Conservation (phyloP, 2,113 vertebrate species). For the Zosterops borbonicus region DNA sequence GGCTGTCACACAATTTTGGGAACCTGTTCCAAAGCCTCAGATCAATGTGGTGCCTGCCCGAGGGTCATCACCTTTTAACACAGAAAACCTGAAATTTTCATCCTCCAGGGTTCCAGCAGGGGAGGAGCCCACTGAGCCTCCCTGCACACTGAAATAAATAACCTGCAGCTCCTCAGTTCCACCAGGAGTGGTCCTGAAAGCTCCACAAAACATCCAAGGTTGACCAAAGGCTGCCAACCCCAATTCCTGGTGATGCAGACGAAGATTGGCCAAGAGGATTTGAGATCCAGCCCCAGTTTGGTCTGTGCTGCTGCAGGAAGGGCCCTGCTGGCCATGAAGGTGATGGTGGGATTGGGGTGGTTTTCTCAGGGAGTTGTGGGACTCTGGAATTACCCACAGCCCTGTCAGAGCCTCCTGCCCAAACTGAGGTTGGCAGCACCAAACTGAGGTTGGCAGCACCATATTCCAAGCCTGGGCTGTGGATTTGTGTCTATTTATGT, state of each 20-base stretch:
- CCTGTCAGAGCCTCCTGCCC: background rate
- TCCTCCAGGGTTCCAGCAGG: too few species aligned
- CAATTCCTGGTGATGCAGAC: background rate
- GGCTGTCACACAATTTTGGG: too few species aligned
- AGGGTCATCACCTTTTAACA: too few species aligned
- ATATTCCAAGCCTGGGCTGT: background rate
- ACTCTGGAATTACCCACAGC: background rate
- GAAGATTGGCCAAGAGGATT: background rate
- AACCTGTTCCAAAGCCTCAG: too few species aligned
- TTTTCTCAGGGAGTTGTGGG: fast-evolving
- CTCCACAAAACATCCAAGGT: background rate
- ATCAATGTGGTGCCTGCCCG: too few species aligned
- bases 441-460: background rate
- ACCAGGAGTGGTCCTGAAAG: fast-evolving
- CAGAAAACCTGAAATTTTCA: too few species aligned
- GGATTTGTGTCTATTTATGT: fast-evolving
- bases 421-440: background rate
- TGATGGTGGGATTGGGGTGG: background rate
- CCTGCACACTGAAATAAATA: background rate
- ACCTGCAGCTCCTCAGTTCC: background rate
- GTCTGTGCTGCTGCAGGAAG: background rate
- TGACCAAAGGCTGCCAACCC: background rate
- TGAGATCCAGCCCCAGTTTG: background rate
- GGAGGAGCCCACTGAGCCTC: background rate
- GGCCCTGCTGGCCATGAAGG: background rate